Base-by-base conservation (phyloP, 37 sponge, comb jelly and placozoan species). In the Tethya wilhelma region DNA sequence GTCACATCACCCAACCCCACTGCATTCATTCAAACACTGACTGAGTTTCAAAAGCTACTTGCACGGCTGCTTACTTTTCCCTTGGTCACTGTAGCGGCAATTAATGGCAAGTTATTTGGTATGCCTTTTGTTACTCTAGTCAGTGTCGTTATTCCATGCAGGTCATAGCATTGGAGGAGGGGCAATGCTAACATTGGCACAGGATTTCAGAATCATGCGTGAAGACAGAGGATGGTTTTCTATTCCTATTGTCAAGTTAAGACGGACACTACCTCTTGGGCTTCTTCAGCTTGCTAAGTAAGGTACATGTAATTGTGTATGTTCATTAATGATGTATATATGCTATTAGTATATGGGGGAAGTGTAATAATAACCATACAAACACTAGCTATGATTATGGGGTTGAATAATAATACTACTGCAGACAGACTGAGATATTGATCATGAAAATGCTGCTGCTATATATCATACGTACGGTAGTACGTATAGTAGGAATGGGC, bases 11-110 rank as follows among this genome's bases (percentile, higher is more conserved):
- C 7, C 7, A 7, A 14, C 7, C 22, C 63, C 7, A n/a, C 7
- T 26, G 25, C 26, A 25, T 1, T 36, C 12, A 0, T 46, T 25
- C 19, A 5, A 20, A 46, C 74, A 44, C 0, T 29, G 11, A 23
- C 17, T 40, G 64, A 59, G 32, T 36, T 86, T 19, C 62, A 80
- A 33, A 59, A 64, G 23, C 57, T 80, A 5, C 69, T 90, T 5
- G 59, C 33, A 8, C 46, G 77, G 12, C 44, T 90, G 0, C 70
- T 90, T 12, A 74, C 81, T 17, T 86, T 86, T 56, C 86, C 86
- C 0, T 33, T 86, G 12, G 71, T 86, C 17, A 90, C 91, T 32
- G 65, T 90, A 44, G 91, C 91, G 44, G 91, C 91, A 30, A 75
- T 86, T 26, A 90, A 86, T 55, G 91, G 91, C 86, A 45, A n/a